Conservation (phyloP, 2,797 vertebrate species). For the Acipenser oxyrinchus region DNA sequence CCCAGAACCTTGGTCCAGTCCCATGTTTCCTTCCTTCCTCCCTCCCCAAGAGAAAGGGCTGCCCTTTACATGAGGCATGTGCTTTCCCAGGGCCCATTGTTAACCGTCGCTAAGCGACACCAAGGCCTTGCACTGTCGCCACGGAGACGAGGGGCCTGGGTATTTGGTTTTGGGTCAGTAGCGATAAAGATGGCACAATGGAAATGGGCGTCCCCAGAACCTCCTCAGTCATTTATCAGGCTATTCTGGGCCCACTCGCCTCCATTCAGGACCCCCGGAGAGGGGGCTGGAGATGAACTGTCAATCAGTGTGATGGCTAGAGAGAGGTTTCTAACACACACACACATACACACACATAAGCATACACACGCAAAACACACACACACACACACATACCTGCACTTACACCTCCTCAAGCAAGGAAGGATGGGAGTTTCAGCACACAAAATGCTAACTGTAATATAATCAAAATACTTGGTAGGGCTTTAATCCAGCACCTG, state of each 20-base stretch:
- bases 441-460: too few relatives aligned
- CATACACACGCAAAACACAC: too few relatives aligned
- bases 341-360: too few relatives aligned
- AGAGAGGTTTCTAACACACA: too few relatives aligned
- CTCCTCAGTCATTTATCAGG: constrained; percentile 81
- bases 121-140: constrained; percentile 74
- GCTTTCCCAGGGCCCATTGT: constrained; percentile 89
- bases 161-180: constrained; percentile 74
- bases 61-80: constrained; percentile 81
- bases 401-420: too few relatives aligned
- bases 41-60: constrained; percentile 67
- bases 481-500: too few relatives aligned
- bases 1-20: constrained; percentile 3
- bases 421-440: too few relatives aligned
- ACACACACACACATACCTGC: too few relatives aligned
- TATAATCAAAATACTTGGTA: too few relatives aligned
- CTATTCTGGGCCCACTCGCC: constrained; percentile 59
- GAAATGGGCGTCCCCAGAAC: constrained; percentile 69
- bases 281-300: constrained; percentile 49
- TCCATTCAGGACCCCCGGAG: constrained; percentile 38
- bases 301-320: constrained; percentile 36
- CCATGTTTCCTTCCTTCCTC: constrained; percentile 34
- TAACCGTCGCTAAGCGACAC: constrained; percentile 75
- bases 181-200: constrained; percentile 67
- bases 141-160: constrained; percentile 71